Base-by-base conservation (phyloP, 2,888 invertebrate genomes). In the Chaitophorus viminalis region DNA sequence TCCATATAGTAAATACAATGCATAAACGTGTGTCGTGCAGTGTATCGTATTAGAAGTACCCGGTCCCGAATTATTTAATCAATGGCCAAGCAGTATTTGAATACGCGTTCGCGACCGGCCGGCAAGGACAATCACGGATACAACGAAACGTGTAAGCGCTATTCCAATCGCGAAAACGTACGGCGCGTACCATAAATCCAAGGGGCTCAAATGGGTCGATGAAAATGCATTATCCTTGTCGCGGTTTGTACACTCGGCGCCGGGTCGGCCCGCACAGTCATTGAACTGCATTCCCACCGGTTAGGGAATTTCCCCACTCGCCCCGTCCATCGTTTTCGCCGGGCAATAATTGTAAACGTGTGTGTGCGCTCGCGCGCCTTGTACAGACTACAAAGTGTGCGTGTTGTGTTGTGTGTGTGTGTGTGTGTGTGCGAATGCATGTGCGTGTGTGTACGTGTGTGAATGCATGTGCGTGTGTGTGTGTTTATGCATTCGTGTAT, bases 231-330 rank as follows among this genome's bases (percentile, higher is more conserved):
- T 78, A 77, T 70, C n/a, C 46, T 70, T 46, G 68, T 77, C 25
- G 54, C 52, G 54, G 78, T 65, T 85, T 52, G 60, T 65, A 83
- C 31, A 33, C 31, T 76, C 84, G 76, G 76, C 84, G 33, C 70
- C 85, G 70, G 77, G 84, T 68, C 68, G 11, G 77, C 33, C 52
- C 52, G 46, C 77, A 31, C 75, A 86, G 85, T 86, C 85, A 70
- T 86, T 86, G 85, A 86, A 86, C 85, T 70, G 85, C 85, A 78
- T 86, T 78, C 25, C 85, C 77, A 5, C 2, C 39, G 83, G 46
- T 1, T 76, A 76, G 85, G 70, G 85, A 33, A 86, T 78, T 86
- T 54, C 31, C 83, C 85, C 33, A 68, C 72, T 21, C 70, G 8
- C 29, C 76, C 36, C 46, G 17, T 25, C 65, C 25, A 39, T n/a